Evolutionary conservation across 1,140 invertebrate species (phyloP).

Genomic region (Hypothenemus hampei): DNA sequence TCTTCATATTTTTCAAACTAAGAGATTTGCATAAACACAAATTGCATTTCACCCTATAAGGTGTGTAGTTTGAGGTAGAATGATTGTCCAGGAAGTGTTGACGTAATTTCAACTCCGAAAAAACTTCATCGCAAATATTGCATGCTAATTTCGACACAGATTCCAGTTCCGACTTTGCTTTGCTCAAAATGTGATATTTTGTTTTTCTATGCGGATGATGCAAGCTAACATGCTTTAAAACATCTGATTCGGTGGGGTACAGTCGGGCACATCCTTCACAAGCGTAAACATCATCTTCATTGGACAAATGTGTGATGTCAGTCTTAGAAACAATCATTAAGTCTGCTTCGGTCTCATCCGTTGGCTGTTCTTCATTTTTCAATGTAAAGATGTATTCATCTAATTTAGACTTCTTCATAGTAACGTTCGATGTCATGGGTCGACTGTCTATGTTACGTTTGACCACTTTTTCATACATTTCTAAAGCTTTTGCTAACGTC

Average conservation of each 20-base stretch:
- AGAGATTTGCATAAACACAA: conserved; percentile 11
- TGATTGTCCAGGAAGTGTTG: conserved; percentile 21
- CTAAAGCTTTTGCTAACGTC: conserved; percentile 3
- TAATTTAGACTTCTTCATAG: not conserved
- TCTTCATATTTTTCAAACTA: not conserved
- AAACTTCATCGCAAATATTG: conserved; percentile 19
- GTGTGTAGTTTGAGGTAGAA: not conserved
- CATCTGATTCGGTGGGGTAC: conserved; percentile 7
- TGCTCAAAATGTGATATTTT: conserved; percentile 23
- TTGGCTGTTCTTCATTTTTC: not conserved
- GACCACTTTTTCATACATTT: not conserved
- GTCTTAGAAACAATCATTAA: conserved; percentile 17
- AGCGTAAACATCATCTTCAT: conserved; percentile 20
- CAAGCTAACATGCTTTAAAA: conserved; percentile 9
- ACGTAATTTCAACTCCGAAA: conserved; percentile 24
- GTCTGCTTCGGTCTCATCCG: not conserved
- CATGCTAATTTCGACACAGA: conserved; percentile 13
- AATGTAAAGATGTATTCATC: not conserved
- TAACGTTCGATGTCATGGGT: not conserved
- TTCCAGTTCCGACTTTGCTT: conserved; percentile 9
- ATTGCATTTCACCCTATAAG: conserved; percentile 27
- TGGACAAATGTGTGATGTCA: conserved; percentile 10
- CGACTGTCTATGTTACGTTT: not conserved
- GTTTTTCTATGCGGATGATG: conserved; percentile 5
- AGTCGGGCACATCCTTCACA: conserved; percentile 25